Evolutionary conservation across 2,113 vertebrate genomes (phyloP), one percentile per base, ranked within the genome.

Genomic region (Barnardius zonarius): DNA sequence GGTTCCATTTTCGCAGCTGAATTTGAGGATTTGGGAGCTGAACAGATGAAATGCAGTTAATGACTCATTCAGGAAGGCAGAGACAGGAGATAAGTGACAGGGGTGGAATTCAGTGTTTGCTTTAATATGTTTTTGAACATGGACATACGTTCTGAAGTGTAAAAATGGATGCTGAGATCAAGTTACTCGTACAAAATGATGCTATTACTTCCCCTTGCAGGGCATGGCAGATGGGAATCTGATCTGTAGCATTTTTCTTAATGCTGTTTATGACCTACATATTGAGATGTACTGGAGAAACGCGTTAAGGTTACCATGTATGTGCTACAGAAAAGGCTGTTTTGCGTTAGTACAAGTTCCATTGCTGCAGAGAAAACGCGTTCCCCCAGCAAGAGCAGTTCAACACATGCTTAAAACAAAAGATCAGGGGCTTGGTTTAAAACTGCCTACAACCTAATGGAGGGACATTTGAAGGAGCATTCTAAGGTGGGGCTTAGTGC

Each of bases 11-110:
- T 63, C 95, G 78, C 78, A 92, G 85, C 87, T 92, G 90, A 96
- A 92, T 85, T 92, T 90, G 88, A 96, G 52, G 83, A 82, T 95
- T 97, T 97, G 93, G 95, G 88, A 97, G 93, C 51, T 44, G 95
- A 96, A 74, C 70, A 88, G 85, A 86, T 90, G 92, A 96, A 97
- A 93, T 90, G 54, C 81, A 92, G 83, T 78, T 95, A 96, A 93
- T 83, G 91, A 93, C 78, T 91, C 57, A 73, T 93, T 92, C 59
- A 73, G 75, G 92, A 96, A 80, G 83, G 69, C 78, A 91, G 86
- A 85, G 85, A 86, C 51, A 88, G 82, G 86, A 77, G 48, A 19
- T 74, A 90, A 75, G 88, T 76, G 86, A 62, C 31, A 33, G 46
- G 66, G 67, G 85, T 75, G 83, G 85, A 83, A 80, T 69, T 24